Conservation (phyloP, 2,888 invertebrate species). For the Rotaria socialis region DNA sequence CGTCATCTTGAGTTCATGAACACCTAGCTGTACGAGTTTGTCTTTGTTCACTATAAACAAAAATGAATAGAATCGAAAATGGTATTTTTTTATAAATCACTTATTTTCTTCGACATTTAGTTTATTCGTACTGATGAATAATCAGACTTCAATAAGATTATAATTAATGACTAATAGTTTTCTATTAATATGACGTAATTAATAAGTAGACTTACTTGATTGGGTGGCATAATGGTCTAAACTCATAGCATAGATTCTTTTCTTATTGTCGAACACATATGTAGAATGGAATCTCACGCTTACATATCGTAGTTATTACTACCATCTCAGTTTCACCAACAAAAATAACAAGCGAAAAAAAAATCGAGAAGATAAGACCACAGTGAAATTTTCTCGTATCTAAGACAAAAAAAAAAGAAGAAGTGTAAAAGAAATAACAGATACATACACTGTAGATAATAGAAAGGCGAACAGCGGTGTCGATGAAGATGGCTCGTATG, state of each 20-base stretch:
- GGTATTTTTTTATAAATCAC: not conserved
- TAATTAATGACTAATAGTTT: not conserved
- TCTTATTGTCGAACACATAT: not conserved
- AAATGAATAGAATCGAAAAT: not conserved
- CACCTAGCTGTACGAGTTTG: not conserved
- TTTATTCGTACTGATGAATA: not conserved
- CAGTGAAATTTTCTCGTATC: not conserved
- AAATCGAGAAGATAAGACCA: not conserved
- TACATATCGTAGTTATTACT: not conserved
- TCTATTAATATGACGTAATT: not conserved
- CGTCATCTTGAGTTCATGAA: slow-evolving; percentile 9
- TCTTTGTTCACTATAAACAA: not conserved
- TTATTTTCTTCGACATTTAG: no score
- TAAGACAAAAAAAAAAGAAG: not conserved
- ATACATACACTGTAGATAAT: not conserved
- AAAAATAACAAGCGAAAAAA: not conserved
- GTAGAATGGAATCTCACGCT: not conserved
- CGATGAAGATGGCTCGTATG: not conserved
- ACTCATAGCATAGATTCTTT: not conserved
- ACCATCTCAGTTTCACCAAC: not conserved
- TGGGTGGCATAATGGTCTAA: no score
- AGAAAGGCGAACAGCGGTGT: slow-evolving; percentile 17
- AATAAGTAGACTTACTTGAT: not conserved
- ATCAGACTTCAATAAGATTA: not conserved
- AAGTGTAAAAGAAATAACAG: not conserved